Evolutionary conservation across 1,140 invertebrate genomes (phyloP), one percentile per base, ranked within the genome.

Genomic region (Anagrus nilaparvatae): DNA sequence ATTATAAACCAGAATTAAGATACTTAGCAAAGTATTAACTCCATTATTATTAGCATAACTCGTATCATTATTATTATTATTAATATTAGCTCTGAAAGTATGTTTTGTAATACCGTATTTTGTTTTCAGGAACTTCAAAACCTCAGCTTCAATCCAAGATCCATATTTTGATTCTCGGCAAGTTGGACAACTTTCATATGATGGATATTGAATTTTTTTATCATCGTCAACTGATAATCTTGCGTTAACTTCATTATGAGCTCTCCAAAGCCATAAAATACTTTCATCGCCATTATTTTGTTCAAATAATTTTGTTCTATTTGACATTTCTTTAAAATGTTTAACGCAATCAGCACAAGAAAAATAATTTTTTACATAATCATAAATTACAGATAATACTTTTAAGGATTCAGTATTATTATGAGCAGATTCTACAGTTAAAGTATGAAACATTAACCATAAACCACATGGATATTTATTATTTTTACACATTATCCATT

Each of bases 391-490:
- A 48, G 74, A 64, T 2, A 97, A 63, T 9, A 96, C 79, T 54
- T 80, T 74, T 13, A 67, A 59, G 0, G 79, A 75, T 41, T 80
- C 70, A 31, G 65, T 58, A 1, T 67, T 56, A 24, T 70, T 57
- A 10, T 70, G 63, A 1, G 78, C 75, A 34, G 82, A 81, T 58
- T 82, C 82, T 0, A 96, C 85, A 9, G 89, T 92, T 17, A 99
- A 62, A 29, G 83, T 87, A 59, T 99, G 96, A 61, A 97, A 99
- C 43, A 95, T 69, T 24, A 78, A 86, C 96, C 96, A 99, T 12
- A 99, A 65, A 1, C 88, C 82, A 69, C 96, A 99, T 1, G 93
- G 87, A 61, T 91, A 98, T n/a, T n/a, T n/a, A n/a, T n/a, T n/a
- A n/a, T n/a, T n/a, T n/a, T 74, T 71, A 60, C 96, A 99, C 8